Conservation (phyloP, 2,888 invertebrate species). For the Eupithecia pulchellata region DNA sequence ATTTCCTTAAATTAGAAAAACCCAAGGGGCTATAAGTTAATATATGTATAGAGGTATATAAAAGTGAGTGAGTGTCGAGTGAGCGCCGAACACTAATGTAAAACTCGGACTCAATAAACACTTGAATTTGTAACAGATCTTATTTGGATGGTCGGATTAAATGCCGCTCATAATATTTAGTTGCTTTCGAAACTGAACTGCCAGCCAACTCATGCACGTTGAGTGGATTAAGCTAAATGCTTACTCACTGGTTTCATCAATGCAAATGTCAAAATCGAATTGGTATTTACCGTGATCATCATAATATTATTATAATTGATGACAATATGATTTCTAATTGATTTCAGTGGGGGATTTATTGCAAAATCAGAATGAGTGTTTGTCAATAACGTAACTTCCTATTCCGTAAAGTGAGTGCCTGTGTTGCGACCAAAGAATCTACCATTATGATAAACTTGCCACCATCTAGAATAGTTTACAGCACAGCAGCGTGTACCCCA, state of each 20-base stretch:
- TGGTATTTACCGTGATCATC: neutral
- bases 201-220: slow-evolving; percentile 20
- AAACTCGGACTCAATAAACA: neutral
- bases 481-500: no score
- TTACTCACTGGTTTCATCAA: slow-evolving; percentile 18
- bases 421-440: no score
- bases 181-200: slow-evolving; percentile 26
- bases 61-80: no score
- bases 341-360: neutral
- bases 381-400: neutral
- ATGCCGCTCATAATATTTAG: slow-evolving; percentile 13
- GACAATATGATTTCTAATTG: slow-evolving; percentile 2
- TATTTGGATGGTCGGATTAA: slow-evolving; percentile 8
- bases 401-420: no score
- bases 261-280: slow-evolving; percentile 1
- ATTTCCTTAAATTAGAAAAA: no score
- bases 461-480: no score
- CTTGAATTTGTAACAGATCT: neutral
- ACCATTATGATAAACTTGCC: no score
- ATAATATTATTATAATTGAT: slow-evolving; percentile 3
- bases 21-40: no score
- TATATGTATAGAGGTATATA: no score
- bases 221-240: slow-evolving; percentile 16
- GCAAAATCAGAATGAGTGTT: neutral
- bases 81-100: neutral